Evolutionary conservation across 2,888 invertebrate species (phyloP), one percentile per base, ranked within the genome.

Genomic region (Biston betularia): DNA sequence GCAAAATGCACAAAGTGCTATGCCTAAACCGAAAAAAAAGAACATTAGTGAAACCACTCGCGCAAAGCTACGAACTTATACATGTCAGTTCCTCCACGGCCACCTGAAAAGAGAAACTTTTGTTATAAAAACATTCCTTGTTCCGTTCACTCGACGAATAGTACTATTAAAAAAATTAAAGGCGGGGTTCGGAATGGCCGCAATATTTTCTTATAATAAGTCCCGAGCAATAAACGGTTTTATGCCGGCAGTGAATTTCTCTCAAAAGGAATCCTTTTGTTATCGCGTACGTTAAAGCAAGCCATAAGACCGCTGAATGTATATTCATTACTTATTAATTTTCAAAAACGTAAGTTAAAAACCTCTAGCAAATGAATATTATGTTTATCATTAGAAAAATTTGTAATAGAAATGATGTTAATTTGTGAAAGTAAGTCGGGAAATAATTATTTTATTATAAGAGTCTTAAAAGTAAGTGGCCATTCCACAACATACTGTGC

Each of bases 161-260:
- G 63, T 61, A 24, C 71, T 70, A 72, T 72, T 71, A 69, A 71
- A 74, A 68, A 74, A 72, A 65, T 68, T 76, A 71, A 75, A 76
- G 75, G 72, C 71, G 61, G 68, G 68, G 73, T 73, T 75, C 78
- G 75, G 74, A 81, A 84, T 77, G 76, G 73, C 79, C 69, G 77
- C 78, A 81, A 84, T 82, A 83, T 85, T 84, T 81, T 81, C 78
- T 78, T 75, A 67, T 77, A 80, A 82, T 81, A 82, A 83, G 80
- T 82, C 71, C 63, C 57, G 66, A 77, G 81, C 77, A 73, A 79
- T 86, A 84, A 86, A 86, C 79, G 60, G 73, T 84, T 86, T 86
- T 86, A 84, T 78, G 82, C 56, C 65, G 71, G 65, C 68, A 64
- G 71, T 69, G 71, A 78, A 76, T 78, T 78, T 82, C 80, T 77